These are phyloP conservation scores for Sprattus sprattus DNA, from an alignment of 2,113 vertebrate species.

Conservation along the genomic window DNA sequence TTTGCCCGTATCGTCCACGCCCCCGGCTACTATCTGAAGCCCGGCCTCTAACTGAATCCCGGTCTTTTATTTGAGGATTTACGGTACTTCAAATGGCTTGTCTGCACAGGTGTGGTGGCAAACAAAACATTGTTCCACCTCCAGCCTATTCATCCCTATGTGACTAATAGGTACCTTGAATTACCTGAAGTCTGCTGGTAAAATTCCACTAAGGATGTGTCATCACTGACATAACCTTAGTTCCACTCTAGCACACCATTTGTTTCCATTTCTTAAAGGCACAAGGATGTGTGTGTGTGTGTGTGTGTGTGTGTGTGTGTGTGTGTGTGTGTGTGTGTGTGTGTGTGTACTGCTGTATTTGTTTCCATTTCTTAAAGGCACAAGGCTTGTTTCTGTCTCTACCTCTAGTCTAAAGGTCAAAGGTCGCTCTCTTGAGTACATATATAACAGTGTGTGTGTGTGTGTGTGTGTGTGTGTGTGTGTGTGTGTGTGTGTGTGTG, in stretches of 20 bases:
- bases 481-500: no score
- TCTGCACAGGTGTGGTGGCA: background rate
- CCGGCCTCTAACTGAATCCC: no score
- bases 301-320: no score
- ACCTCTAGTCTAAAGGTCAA: background rate
- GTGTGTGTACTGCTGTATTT: no score
- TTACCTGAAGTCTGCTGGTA: slow-evolving; percentile 32
- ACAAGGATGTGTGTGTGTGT: no score
- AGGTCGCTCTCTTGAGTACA: background rate
- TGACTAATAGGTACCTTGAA: slow-evolving; percentile 48
- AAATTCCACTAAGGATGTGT: slow-evolving; percentile 34
- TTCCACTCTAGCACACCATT: background rate
- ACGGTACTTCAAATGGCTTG: background rate
- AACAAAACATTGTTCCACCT: background rate
- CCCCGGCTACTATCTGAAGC: no score
- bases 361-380: background rate
- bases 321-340: no score
- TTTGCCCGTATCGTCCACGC: no score
- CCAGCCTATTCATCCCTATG: background rate
- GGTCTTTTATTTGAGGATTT: no score
- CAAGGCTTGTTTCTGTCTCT: background rate
- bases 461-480: no score
- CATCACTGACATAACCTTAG: background rate
- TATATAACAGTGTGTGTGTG: background rate
- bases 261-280: background rate